Percentiles rank a stretch among this genome's conserved stretches.
Evolutionary conservation across 2,113 vertebrate genomes (phyloP).

Genomic region (Philantomba maxwellii): DNA sequence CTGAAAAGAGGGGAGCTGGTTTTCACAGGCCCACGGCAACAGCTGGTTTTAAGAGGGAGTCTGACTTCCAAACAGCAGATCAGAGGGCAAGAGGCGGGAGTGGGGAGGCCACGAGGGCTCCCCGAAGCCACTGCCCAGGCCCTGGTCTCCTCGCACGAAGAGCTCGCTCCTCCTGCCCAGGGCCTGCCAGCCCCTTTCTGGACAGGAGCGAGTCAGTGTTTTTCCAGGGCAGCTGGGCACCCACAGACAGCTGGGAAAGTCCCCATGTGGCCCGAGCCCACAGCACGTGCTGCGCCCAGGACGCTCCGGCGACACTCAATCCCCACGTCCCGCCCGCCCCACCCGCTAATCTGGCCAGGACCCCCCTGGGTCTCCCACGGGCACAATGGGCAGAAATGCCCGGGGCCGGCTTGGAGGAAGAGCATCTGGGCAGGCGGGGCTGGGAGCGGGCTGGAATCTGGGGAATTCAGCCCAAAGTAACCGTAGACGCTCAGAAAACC

Average conservation of each 20-base stretch:
- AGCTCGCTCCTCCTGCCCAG: neutral
- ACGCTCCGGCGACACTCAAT: slow-evolving; percentile 44
- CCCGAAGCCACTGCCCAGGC: neutral
- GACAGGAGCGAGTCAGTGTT: neutral
- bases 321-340: neutral
- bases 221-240: neutral
- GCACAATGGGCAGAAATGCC: slow-evolving; percentile 49
- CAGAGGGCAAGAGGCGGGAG: too few species aligned
- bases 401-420: slow-evolving; percentile 16
- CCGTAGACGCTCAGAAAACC: slow-evolving; percentile 56
- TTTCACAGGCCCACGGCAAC: rapidly evolving
- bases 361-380: slow-evolving; percentile 43
- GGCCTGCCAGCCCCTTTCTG: neutral
- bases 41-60: neutral
- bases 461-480: slow-evolving; percentile 67
- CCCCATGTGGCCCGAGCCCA: slow-evolving; percentile 1
- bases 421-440: slow-evolving; percentile 37
- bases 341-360: slow-evolving; percentile 53
- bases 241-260: slow-evolving; percentile 30
- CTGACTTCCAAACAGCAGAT: neutral
- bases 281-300: neutral
- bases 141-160: rapidly evolving
- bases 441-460: slow-evolving; percentile 56
- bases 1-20: neutral
- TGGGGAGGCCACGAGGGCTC: neutral